Evolutionary conservation across 53 echinoderm and acorn worm species (phyloP).

Genomic region (Temnopleurus reevesii): DNA sequence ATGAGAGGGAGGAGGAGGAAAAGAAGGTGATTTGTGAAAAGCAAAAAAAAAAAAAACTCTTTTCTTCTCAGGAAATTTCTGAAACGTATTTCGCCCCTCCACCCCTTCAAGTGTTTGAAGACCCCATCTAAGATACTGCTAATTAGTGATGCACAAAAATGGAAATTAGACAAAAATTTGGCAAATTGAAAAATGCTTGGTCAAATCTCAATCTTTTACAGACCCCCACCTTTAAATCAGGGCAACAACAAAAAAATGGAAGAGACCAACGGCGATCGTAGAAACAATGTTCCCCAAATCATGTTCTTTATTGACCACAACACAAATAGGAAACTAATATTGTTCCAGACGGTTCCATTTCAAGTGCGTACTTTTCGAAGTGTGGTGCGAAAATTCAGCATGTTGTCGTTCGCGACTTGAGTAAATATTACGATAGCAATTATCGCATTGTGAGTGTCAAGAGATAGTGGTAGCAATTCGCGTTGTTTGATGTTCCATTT

Average conservation of each 20-base stretch:
- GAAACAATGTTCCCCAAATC: conserved; percentile 1
- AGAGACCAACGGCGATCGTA: not conserved
- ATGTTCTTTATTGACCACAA: not conserved
- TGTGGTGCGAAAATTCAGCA: conserved; percentile 55
- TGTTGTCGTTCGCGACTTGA: conserved; percentile 27
- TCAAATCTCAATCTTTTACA: too few species aligned
- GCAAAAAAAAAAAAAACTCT: too few species aligned
- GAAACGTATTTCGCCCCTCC: not conserved
- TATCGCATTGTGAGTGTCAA: conserved; percentile 25
- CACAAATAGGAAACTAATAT: not conserved
- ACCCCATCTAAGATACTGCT: too few species aligned
- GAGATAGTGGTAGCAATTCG: not conserved
- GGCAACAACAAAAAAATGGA: too few species aligned
- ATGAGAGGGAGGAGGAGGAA: too few species aligned
- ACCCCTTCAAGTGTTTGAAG: not conserved
- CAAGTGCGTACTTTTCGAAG: conserved; percentile 30
- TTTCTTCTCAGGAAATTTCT: too few species aligned
- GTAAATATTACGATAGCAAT: conserved; percentile 30
- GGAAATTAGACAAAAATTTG: too few species aligned
- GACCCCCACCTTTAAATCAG: too few species aligned
- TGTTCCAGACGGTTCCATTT: not conserved
- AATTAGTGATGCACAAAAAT: too few species aligned
- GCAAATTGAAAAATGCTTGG: too few species aligned
- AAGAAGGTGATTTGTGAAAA: too few species aligned
- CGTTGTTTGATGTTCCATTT: not conserved